phyloP scores from a whole-genome alignment of 1,140 invertebrate genomes.

The Penaeus indicus region DNA sequence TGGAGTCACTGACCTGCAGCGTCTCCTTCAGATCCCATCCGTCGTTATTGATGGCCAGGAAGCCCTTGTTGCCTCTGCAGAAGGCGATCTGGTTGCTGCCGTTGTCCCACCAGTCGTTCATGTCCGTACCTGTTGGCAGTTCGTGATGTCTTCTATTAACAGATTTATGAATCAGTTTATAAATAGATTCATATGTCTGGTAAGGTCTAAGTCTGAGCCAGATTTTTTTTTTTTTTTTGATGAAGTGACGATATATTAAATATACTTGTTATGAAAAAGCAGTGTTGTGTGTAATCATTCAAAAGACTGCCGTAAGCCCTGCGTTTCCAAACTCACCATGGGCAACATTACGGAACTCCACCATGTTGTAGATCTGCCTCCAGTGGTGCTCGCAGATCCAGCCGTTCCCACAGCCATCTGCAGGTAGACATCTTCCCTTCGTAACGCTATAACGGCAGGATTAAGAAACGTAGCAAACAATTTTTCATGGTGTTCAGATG shows the following conservation, averaged over 20 bases:
- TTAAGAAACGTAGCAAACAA: neutral
- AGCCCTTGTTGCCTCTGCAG: constrained; percentile 78
- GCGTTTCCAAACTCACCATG: constrained; percentile 30
- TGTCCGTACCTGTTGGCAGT: constrained; percentile 69
- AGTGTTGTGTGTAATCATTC: neutral
- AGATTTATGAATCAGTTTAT: neutral
- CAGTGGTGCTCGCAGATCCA: constrained; percentile 93
- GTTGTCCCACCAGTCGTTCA: constrained; percentile 83
- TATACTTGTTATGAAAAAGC: neutral
- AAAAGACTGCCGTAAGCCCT: neutral
- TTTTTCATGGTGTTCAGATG: neutral
- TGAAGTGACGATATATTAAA: no score
- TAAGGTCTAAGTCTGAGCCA: neutral
- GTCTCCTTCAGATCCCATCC: constrained; percentile 70
- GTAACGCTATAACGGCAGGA: neutral
- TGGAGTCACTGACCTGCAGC: constrained; percentile 46
- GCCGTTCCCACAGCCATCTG: constrained; percentile 86
- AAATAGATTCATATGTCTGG: neutral
- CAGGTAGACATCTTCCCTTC: constrained; percentile 70
- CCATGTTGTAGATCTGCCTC: constrained; percentile 86
- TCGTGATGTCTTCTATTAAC: neutral
- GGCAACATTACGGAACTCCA: constrained; percentile 79
- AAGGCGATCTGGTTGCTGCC: constrained; percentile 83
- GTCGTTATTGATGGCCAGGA: constrained; percentile 81
- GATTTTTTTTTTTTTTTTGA: no score